Conservation (phyloP, 2,113 vertebrate genomes). For the Pogona vitticeps region DNA sequence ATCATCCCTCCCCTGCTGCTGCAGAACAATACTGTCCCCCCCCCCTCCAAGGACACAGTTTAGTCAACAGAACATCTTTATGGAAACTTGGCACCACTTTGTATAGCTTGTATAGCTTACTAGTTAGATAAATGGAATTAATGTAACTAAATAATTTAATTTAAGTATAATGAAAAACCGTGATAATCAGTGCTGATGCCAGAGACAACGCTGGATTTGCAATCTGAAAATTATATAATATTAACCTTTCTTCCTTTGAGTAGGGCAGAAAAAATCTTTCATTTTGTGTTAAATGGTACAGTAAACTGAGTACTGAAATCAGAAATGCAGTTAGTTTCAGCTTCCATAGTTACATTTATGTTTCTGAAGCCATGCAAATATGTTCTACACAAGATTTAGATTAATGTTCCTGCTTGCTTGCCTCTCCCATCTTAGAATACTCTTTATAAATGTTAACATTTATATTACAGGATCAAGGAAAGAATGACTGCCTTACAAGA, state of each 20-base stretch:
- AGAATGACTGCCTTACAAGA: conserved; percentile 66
- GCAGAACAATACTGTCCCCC: too few relatives aligned
- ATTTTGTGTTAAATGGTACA: background rate
- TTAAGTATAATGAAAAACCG: too few relatives aligned
- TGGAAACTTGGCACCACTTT: too few relatives aligned
- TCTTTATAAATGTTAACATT: background rate
- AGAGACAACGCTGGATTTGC: too few relatives aligned
- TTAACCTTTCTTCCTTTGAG: background rate
- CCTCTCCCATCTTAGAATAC: background rate
- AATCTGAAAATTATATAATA: background rate
- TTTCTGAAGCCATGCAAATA: background rate
- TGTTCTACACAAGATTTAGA: too few relatives aligned
- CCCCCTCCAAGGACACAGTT: too few relatives aligned
- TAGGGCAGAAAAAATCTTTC: background rate
- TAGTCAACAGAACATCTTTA: too few relatives aligned
- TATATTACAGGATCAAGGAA: conserved; percentile 76
- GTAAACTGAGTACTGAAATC: background rate
- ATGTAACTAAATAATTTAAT: too few relatives aligned
- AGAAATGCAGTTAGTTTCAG: background rate
- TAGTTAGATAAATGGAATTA: too few relatives aligned
- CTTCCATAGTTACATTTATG: background rate
- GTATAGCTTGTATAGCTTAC: too few relatives aligned
- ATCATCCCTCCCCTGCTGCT: too few relatives aligned
- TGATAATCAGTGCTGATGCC: too few relatives aligned
- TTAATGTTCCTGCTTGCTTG: background rate